These are phyloP conservation scores for Argya squamiceps DNA, from an alignment of 2,797 vertebrate genomes.

Conservation along the genomic window DNA sequence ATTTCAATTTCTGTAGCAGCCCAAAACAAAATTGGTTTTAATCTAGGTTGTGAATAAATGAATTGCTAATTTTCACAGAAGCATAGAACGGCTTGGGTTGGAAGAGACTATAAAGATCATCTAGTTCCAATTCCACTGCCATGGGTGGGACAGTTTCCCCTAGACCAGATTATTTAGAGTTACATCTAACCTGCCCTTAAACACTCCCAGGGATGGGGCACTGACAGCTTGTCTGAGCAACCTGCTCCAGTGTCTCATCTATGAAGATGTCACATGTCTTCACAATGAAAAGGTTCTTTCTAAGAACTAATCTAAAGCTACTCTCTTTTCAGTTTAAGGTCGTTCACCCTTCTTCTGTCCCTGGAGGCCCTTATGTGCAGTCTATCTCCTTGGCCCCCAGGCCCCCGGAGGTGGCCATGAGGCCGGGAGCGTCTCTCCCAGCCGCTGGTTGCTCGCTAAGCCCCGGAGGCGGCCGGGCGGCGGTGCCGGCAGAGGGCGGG, in stretches of 20 bases:
- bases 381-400: accelerated
- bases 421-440: accelerated
- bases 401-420: accelerated
- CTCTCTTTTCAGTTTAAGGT: background rate
- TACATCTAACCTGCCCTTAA: background rate
- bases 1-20: constrained; percentile 8
- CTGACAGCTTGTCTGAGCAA: background rate
- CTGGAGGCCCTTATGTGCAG: background rate
- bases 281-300: background rate
- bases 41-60: background rate
- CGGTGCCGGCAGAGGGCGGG: background rate
- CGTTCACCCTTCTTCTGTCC: background rate
- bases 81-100: background rate
- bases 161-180: background rate
- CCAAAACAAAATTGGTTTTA: background rate
- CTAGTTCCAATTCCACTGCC: background rate
- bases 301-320: background rate
- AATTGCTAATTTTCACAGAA: background rate
- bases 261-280: too few relatives aligned
- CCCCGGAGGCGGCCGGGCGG: background rate
- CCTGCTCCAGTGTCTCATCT: accelerated
- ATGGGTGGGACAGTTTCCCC: background rate
- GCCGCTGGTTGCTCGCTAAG: accelerated
- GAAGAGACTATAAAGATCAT: background rate
- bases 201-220: background rate